phyloP scores from a whole-genome alignment of 2,888 invertebrate genomes.

The Synanthedon myopaeformis region DNA sequence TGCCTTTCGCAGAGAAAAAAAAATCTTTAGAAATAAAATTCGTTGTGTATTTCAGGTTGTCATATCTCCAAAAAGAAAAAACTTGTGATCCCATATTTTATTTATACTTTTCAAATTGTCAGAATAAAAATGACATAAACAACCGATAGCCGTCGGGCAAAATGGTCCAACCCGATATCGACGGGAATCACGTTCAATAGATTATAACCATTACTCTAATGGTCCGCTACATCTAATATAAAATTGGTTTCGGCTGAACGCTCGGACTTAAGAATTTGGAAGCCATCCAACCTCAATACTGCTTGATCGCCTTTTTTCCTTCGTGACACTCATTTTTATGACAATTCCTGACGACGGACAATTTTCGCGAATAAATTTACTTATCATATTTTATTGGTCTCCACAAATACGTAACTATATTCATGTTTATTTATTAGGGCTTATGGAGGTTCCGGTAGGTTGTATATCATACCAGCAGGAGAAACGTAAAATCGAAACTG shows the following conservation, averaged over 20 bases:
- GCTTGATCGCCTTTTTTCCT: conserved; percentile 17
- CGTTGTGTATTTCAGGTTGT: too few relatives aligned
- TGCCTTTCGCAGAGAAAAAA: too few relatives aligned
- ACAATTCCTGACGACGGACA: conserved; percentile 22
- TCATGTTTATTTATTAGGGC: conserved; percentile 54
- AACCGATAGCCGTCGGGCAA: background rate
- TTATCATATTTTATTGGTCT: conserved; percentile 38
- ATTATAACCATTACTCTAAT: conserved; percentile 23
- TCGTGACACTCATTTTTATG: conserved; percentile 22
- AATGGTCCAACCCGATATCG: background rate
- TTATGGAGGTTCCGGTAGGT: conserved; percentile 10
- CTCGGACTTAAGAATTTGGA: conserved; percentile 8
- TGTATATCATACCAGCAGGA: background rate
- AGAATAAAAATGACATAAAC: background rate
- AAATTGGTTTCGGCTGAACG: conserved; percentile 27
- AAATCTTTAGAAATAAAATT: too few relatives aligned
- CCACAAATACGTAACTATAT: conserved; percentile 12
- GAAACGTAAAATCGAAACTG: too few relatives aligned
- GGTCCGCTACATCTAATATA: conserved; percentile 21
- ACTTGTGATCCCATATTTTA: background rate
- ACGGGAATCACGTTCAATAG: conserved; percentile 15
- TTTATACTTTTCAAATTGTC: background rate
- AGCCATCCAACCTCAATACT: conserved; percentile 15
- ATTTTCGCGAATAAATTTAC: conserved; percentile 35
- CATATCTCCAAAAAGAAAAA: too few relatives aligned